Evolutionary conservation across 2,888 invertebrate species (phyloP).

Genomic region (Malachius bipustulatus): DNA sequence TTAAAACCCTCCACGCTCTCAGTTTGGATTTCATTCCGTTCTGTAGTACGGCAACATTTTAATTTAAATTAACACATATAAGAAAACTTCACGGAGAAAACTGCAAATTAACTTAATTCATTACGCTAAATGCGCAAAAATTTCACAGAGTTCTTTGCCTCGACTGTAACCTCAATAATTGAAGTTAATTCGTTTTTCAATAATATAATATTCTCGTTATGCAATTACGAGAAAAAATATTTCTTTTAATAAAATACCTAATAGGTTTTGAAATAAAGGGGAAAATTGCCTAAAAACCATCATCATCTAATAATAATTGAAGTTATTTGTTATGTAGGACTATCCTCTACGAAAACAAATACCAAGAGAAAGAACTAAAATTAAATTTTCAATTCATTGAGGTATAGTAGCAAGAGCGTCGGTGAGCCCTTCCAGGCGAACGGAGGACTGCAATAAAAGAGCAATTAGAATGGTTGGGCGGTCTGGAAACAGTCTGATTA

Average conservation of each 20-base stretch:
- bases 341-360: conserved; percentile 1
- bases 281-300: too few species aligned
- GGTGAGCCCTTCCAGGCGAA: conserved; percentile 29
- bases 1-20: conserved; percentile 30
- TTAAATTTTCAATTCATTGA: conserved; percentile 13
- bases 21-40: conserved; percentile 31
- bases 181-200: too few species aligned
- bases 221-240: too few species aligned
- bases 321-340: too few species aligned
- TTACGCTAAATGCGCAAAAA: too few species aligned
- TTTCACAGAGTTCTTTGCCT: too few species aligned
- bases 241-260: too few species aligned
- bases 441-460: conserved; percentile 35
- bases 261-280: too few species aligned
- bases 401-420: conserved; percentile 18
- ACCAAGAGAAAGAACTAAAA: conserved; percentile 1
- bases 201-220: too few species aligned
- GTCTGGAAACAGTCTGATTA: conserved; percentile 37
- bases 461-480: conserved; percentile 37
- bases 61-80: conserved; percentile 28
- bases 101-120: conserved; percentile 28
- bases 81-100: conserved; percentile 20
- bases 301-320: too few species aligned
- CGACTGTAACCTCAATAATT: too few species aligned
- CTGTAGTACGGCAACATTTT: conserved; percentile 29